phyloP scores from a whole-genome alignment of 1,140 invertebrate species.

The Coboldia fuscipes region DNA sequence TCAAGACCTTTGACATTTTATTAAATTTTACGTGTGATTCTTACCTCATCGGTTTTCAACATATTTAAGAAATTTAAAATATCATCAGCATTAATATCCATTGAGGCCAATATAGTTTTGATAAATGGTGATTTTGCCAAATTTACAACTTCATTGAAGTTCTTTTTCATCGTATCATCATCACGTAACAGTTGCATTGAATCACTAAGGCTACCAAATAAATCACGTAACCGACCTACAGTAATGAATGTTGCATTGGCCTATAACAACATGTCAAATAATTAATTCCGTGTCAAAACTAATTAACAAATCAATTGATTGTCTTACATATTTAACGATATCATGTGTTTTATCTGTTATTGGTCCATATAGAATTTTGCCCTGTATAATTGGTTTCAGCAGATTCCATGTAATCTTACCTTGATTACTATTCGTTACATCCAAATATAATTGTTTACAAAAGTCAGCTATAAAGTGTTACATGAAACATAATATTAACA shows the following conservation, averaged over 20 bases:
- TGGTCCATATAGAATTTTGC: constrained; percentile 37
- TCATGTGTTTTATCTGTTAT: constrained; percentile 21
- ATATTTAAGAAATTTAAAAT: too few species aligned
- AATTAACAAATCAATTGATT: too few species aligned
- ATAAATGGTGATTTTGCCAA: constrained; percentile 18
- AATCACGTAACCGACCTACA: constrained; percentile 23
- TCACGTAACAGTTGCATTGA: constrained; percentile 12
- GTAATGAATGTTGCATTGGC: constrained; percentile 33
- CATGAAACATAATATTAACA: background rate
- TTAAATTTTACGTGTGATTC: too few species aligned
- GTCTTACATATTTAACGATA: constrained; percentile 27
- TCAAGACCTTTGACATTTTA: too few species aligned
- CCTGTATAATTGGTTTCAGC: constrained; percentile 37
- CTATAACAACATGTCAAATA: too few species aligned
- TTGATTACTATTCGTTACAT: constrained; percentile 28
- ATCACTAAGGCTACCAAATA: constrained; percentile 3
- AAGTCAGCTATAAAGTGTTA: constrained; percentile 29
- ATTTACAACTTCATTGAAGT: constrained; percentile 13
- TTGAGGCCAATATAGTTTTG: constrained; percentile 12
- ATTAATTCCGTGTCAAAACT: too few species aligned
- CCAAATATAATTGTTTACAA: constrained; percentile 34
- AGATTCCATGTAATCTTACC: constrained; percentile 45
- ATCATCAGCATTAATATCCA: constrained; percentile 13
- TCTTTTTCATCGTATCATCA: constrained; percentile 11
- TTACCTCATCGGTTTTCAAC: too few species aligned